phyloP scores from a whole-genome alignment of 37 sponge, comb jelly and placozoan species.

The Halichondria panicea region DNA sequence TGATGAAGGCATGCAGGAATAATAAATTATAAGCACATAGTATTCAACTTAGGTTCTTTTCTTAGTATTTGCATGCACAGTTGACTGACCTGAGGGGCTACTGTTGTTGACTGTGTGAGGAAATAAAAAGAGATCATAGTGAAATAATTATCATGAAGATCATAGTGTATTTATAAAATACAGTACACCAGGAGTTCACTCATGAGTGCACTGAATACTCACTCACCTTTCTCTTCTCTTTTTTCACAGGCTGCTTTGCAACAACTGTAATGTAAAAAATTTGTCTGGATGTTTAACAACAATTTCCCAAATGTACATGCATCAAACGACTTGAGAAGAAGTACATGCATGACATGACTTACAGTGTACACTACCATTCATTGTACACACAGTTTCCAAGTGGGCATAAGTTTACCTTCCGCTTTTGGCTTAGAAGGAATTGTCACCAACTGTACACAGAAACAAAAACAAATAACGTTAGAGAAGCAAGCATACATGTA shows the following conservation, averaged over 20 bases:
- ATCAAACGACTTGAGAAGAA: not conserved
- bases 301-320: not conserved
- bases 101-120: slow-evolving; percentile 8
- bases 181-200: not conserved
- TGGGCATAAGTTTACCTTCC: slow-evolving; percentile 23
- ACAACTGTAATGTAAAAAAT: slow-evolving; percentile 6
- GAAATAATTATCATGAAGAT: not conserved
- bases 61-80: not conserved
- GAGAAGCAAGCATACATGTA: not conserved
- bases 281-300: too few species aligned
- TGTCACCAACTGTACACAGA: slow-evolving; percentile 21
- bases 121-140: too few species aligned
- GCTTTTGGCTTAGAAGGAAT: slow-evolving; percentile 25
- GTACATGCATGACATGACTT: too few species aligned
- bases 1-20: not conserved
- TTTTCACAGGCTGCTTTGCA: slow-evolving; percentile 5
- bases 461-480: not conserved
- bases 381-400: not conserved
- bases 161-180: not conserved
- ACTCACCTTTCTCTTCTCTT: slow-evolving; percentile 26
- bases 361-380: too few species aligned
- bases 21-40: not conserved
- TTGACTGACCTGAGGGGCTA: slow-evolving; percentile 22
- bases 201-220: not conserved
- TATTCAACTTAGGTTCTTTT: not conserved